These are phyloP conservation scores for Adelognathus sp. DNA, from an alignment of 2,888 invertebrate species.

Conservation along the genomic window DNA sequence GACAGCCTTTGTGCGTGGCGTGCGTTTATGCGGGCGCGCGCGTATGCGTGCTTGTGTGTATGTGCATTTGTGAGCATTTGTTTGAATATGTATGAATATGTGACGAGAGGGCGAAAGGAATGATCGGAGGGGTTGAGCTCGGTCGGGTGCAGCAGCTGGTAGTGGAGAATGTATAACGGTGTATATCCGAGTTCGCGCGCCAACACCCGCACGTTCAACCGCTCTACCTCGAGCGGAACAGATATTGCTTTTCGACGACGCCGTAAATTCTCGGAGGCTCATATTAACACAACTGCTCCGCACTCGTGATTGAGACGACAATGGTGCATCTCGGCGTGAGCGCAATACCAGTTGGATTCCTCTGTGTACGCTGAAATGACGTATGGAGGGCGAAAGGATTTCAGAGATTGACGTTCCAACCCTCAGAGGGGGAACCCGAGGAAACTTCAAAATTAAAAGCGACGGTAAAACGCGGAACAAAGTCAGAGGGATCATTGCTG, in stretches of 20 bases:
- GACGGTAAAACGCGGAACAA: background rate
- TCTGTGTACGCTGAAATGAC: background rate
- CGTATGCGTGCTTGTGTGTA: background rate
- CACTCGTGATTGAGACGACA: slow-evolving; percentile 5
- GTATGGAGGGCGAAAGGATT: background rate
- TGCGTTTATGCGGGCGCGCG: no score
- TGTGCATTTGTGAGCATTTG: background rate
- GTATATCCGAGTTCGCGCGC: background rate
- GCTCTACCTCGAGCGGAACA: slow-evolving; percentile 48
- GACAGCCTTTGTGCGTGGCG: slow-evolving; percentile 11
- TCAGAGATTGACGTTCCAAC: background rate
- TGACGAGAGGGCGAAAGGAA: slow-evolving; percentile 51
- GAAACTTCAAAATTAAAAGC: background rate
- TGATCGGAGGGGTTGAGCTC: slow-evolving; percentile 59
- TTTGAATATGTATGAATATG: background rate
- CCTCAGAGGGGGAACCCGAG: background rate
- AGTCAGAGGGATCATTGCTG: background rate
- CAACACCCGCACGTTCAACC: slow-evolving; percentile 6
- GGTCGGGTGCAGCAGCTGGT: slow-evolving; percentile 36
- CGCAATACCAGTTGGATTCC: background rate
- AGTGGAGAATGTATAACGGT: slow-evolving; percentile 29
- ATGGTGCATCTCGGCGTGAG: background rate
- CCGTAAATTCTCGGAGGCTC: slow-evolving; percentile 59
- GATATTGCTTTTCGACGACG: slow-evolving; percentile 63
- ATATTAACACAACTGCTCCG: slow-evolving; percentile 54